These are phyloP conservation scores for Onychorhynchus coronatus DNA, from an alignment of 2,113 vertebrate genomes.

Conservation along the genomic window DNA sequence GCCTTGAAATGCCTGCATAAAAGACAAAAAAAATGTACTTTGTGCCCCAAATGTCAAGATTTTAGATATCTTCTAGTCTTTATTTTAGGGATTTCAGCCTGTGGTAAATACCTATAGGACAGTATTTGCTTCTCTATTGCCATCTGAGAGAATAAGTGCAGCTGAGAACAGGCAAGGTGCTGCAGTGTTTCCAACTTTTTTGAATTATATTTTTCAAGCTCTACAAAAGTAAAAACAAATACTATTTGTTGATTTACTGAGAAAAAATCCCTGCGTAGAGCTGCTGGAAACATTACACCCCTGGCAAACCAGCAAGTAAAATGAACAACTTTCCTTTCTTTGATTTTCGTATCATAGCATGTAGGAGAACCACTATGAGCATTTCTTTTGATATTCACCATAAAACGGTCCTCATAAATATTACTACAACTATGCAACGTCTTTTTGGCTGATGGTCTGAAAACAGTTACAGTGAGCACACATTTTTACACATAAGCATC, in stretches of 20 bases:
- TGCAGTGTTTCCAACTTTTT: background rate
- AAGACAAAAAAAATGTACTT: constrained; percentile 55
- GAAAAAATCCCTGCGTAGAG: background rate
- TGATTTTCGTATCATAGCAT: background rate
- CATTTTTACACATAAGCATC: background rate
- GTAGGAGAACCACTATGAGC: background rate
- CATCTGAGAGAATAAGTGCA: background rate
- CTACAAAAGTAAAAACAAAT: background rate
- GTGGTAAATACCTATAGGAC: background rate
- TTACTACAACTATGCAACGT: background rate
- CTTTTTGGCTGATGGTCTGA: background rate
- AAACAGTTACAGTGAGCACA: background rate
- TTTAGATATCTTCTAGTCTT: constrained; percentile 41
- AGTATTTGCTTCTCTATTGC: background rate
- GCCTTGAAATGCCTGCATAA: constrained; percentile 19
- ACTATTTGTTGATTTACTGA: background rate
- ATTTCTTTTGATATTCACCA: background rate
- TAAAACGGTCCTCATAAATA: background rate
- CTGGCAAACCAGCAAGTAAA: background rate
- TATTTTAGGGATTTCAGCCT: constrained; percentile 8
- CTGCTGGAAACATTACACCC: background rate
- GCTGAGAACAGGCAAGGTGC: background rate
- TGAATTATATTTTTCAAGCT: background rate
- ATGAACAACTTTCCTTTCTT: background rate
- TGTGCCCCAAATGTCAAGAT: constrained; percentile 18